These are phyloP conservation scores for Pseudomyrmex dendroicus DNA, from an alignment of 1,140 invertebrate genomes.

Conservation along the genomic window DNA sequence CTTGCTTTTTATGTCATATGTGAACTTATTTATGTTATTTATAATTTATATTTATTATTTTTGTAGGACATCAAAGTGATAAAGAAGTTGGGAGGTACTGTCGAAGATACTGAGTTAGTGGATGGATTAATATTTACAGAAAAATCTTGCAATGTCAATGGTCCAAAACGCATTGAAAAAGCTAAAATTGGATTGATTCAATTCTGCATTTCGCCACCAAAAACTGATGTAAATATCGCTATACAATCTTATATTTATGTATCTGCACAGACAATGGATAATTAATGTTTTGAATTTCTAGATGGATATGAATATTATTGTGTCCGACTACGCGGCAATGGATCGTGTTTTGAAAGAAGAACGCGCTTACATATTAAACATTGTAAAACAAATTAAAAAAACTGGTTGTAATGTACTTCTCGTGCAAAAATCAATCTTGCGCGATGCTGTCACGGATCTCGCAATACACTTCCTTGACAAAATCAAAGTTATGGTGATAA, in stretches of 20 bases:
- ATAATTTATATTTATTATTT: no score
- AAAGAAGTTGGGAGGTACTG: no score
- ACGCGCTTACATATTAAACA: conserved; percentile 98
- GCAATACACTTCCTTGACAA: conserved; percentile 99
- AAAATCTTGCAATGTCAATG: conserved; percentile 94
- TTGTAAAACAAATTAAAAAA: conserved; percentile 99
- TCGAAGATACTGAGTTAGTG: no score
- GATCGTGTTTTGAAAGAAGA: conserved; percentile 99
- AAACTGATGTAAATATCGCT: conserved; percentile 94
- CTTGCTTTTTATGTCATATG: no score
- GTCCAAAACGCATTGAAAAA: conserved; percentile 97
- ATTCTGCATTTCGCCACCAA: conserved; percentile 99
- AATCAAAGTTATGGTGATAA: conserved; percentile 99
- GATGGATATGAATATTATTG: conserved; percentile 99
- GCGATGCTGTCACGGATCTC: conserved; percentile 98
- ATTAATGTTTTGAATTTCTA: conserved; percentile 82
- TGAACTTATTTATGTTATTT: no score
- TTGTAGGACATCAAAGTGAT: no score
- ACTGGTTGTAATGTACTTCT: conserved; percentile 98
- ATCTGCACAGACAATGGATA: not conserved
- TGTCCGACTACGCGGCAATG: conserved; percentile 99
- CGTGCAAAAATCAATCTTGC: conserved; percentile 99
- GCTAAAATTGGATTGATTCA: conserved; percentile 99
- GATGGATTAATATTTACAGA: conserved; percentile 97
- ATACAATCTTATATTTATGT: not conserved